Base-by-base conservation (phyloP, 2,113 vertebrate species). In the Dolichallabes microphthalmus region DNA sequence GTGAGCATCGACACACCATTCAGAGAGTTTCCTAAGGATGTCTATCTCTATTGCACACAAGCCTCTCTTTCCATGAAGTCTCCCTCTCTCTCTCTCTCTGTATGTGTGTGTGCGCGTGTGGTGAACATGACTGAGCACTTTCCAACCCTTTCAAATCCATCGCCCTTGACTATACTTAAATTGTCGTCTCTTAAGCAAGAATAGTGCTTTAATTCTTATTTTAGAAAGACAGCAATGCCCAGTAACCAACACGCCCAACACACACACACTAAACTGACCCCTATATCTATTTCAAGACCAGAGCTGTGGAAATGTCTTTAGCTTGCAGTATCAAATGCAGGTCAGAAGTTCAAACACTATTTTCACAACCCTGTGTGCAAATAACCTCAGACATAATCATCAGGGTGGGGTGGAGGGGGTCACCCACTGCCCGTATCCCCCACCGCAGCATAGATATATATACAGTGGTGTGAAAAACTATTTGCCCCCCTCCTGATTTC, bases 201-300 rank as follows among this genome's bases (percentile, higher is more conserved):
- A 80, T 27, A 35, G 78, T 58, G 76, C 55, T 45, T 45, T 58
- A 20, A 63, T 45, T 20, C 25, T 53, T 63, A 35, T 64, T 82
- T 82, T 76, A 39, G 68, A 0, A 0, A 7, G 8, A 19, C 68
- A 71, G 68, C 25, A 7, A 75, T 75, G 73, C 25, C 25, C 14
- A 27, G 73, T 25, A 52, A 6, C 73, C 73, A 52, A 55, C 39
- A 73, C 8, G 20, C 58, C 17, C 58, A 27, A 25, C 63, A 71
- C 50, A 87, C n/a, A 69, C 87, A 79, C 57, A 69, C 30, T 68
- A 32, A 30, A 19, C 27, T 83, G 80, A 79, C 63, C 19, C 79
- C 32, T 82, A 69, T 5, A 80, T 58, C 87, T 88, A 88, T 86
- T 88, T 86, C 69, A 53, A 80, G 82, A 61, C 69, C 25, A 30